Evolutionary conservation across 2,113 vertebrate species (phyloP), one percentile per base, ranked within the genome.

Genomic region (Axis porcinus): DNA sequence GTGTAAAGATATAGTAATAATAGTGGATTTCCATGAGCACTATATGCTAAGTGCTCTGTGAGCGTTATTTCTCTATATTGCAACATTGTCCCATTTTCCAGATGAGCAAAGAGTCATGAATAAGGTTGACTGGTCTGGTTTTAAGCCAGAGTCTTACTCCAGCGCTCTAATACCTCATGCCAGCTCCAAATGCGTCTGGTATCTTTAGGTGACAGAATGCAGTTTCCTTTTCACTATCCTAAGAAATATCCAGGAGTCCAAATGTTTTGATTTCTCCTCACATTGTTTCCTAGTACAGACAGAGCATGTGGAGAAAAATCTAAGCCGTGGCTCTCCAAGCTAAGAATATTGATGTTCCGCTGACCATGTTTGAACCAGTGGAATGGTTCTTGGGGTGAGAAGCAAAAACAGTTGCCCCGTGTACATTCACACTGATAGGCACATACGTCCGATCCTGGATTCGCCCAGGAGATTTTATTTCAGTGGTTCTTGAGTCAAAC

Each of bases 381-480:
- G 58, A 30, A 3, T 2, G 88, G 43, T 52, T 45, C 52, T 36
- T 28, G 19, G 28, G 74, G 2, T 52, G 43, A 3, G n/a, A 30
- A 67, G 47, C 27, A 33, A 13, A 54, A 8, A 28, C 7, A 7
- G 16, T 9, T 3, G 19, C 4, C 0, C 17, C 0, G 15, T 3
- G 21, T 5, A 12, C 2, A 1, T 64, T 28, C 47, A 36, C 0
- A 0, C 36, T 0, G 17, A 76, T 19, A 8, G 45, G 6, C 5
- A 43, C 5, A 6, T 3, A 13, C 0, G 0, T 8, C 7, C 30
- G 17, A 16, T 30, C 54, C 55, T 30, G 33, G 78, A 30, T 60
- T 67, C 16, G 54, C 16, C 27, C 27, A 1, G 33, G 7, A 10
- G 21, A 11, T 89, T 90, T 84, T 62, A 15, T 94, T 89, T 87